Evolutionary conservation across 1,140 invertebrate species (phyloP).

Genomic region (Pseudomyrmex flavicornis): DNA sequence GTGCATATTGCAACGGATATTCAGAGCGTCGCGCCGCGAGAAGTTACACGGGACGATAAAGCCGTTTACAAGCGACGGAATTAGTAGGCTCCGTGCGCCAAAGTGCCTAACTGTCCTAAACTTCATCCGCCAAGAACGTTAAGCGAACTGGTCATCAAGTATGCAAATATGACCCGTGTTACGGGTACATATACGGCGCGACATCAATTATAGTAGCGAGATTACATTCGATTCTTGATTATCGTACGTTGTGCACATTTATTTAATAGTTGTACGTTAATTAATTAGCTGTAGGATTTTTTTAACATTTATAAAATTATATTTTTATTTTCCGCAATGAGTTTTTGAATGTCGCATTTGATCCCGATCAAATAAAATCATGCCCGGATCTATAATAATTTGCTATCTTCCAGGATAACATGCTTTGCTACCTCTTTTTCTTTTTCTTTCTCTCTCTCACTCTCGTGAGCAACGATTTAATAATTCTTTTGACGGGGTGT

Average conservation of each 20-base stretch:
- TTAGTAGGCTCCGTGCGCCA: slow-evolving; percentile 56
- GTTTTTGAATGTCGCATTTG: background rate
- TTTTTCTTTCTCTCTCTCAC: too few relatives aligned
- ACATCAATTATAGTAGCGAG: slow-evolving; percentile 13
- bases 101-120: slow-evolving; percentile 58
- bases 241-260: background rate
- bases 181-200: background rate
- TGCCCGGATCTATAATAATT: slow-evolving; percentile 13
- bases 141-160: slow-evolving; percentile 57
- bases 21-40: slow-evolving; percentile 28
- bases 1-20: slow-evolving; percentile 53
- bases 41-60: slow-evolving; percentile 53
- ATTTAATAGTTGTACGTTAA: background rate
- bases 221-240: background rate
- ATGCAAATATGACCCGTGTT: slow-evolving; percentile 44
- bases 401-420: slow-evolving; percentile 15
- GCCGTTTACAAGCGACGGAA: slow-evolving; percentile 60
- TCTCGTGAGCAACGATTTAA: slow-evolving; percentile 25
- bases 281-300: background rate
- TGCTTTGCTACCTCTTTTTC: background rate
- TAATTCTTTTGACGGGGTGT: slow-evolving; percentile 25
- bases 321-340: slow-evolving; percentile 14
- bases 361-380: slow-evolving; percentile 19
- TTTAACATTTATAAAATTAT: background rate
- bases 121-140: slow-evolving; percentile 45